Evolutionary conservation across 2,888 invertebrate genomes (phyloP), one percentile per base, ranked within the genome.

Genomic region (Eupithecia tripunctaria): DNA sequence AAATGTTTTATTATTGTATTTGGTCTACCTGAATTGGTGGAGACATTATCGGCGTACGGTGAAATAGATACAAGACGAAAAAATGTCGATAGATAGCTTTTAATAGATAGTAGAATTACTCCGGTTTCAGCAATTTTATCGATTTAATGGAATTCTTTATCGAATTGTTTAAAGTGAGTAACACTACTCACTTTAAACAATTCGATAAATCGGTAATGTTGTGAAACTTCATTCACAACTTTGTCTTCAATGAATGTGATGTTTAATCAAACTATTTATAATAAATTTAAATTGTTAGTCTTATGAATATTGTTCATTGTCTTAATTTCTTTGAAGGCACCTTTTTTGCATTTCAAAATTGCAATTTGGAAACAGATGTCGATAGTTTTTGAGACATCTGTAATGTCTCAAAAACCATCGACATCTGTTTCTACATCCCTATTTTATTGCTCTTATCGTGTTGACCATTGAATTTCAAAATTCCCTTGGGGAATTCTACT

Each of bases 1-100:
- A 90, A 92, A 92, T 91, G 89, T 89, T 91, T 91, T 88, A 91
- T 89, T 91, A 89, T 91, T 89, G 86, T 89, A 87, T 83, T 85
- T 84, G 85, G 86, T 91, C 92, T 94, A 94, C 93, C 93, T 94
- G 93, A 88, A 90, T 92, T 89, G 86, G 86, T 86, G 88, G 87
- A 87, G 91, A 91, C 91, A 91, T 88, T 87, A 85, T 83, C 83
- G 73, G 69, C 69, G 73, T 81, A 81, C 82, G 82, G 83, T 82
- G 85, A 83, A 85, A 84, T 85, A 84, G 86, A 85, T 85, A 85
- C 72, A 81, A 79, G 86, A 85, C 80, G 79, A 88, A 89, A 88
- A 86, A 88, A 87, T 76, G 15, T 83, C 82, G 86, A 88, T 86
- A 84, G 83, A 29, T 60, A 27, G 56, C 15, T 59, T 27, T 59